These are phyloP conservation scores for Thymelicus lineola DNA, from an alignment of 2,888 invertebrate genomes.

Conservation along the genomic window DNA sequence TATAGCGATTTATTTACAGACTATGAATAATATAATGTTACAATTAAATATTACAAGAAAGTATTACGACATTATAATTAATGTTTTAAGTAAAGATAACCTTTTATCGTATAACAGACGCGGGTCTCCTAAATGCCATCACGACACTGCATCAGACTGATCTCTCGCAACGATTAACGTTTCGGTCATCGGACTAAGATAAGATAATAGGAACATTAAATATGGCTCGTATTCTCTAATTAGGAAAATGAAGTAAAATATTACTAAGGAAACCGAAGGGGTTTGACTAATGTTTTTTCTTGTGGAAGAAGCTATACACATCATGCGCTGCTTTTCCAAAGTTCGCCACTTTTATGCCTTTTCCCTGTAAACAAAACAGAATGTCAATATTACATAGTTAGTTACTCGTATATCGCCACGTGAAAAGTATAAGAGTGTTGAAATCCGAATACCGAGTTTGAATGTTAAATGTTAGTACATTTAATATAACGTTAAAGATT, in stretches of 20 bases:
- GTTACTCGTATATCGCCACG: no score
- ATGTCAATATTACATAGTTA: neutral
- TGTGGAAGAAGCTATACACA: constrained; percentile 48
- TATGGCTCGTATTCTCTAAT: neutral
- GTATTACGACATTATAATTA: no score
- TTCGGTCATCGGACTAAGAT: neutral
- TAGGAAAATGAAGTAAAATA: neutral
- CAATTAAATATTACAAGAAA: no score
- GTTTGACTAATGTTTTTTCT: constrained; percentile 40
- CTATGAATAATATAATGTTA: no score
- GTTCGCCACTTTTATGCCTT: constrained; percentile 58
- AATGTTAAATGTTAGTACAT: no score
- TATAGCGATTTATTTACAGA: no score
- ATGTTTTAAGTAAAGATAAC: no score
- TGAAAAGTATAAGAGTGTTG: no score
- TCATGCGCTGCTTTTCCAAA: constrained; percentile 62
- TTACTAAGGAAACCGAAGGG: neutral
- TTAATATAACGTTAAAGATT: no score
- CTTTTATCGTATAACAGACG: no score
- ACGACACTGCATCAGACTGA: neutral
- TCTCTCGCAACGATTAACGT: neutral
- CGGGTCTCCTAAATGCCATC: neutral
- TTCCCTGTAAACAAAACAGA: constrained; percentile 52
- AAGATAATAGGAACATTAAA: neutral
- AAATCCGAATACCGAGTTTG: no score